Base-by-base conservation (phyloP, 2,113 vertebrate genomes). In the Puffinus mauretanicus region DNA sequence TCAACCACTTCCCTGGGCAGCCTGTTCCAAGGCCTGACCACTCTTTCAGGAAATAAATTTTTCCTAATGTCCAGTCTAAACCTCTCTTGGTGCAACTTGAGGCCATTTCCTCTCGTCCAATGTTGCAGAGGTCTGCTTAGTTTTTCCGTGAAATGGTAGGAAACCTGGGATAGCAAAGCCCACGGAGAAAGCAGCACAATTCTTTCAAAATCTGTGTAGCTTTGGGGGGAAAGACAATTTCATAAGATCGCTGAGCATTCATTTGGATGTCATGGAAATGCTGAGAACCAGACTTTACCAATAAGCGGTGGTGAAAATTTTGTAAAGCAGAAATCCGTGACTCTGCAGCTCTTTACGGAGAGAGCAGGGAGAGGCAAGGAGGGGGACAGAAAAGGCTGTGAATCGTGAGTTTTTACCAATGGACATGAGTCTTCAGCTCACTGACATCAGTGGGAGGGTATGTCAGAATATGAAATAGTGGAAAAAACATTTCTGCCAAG, bases 361-460 rank as follows among this genome's bases (percentile, higher is more conserved):
- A 32, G 6, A 60, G 24, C 18, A 52, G 29, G 32, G 34, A 94
- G 46, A 79, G n/a, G 17, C 42, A 65, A 52, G 26, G 25, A 69
- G 67, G 58, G 20, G 26, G 16, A 38, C 32, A 64, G 32, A 49
- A 70, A 24, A 5, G 8, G 2, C 30, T n/a, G 1, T 1, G 17
- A 22, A 5, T 11, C 0, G 0, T 21, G 44, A 27, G 4, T 7
- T 78, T 80, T 82, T 51, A 25, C 4, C 25, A 54, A 10, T 1
- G 16, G 22, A 25, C 14, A 5, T 2, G 8, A 70, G 25, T 26
- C 25, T 85, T 30, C 47, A 60, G 18, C 55, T 87, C 30, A 51
- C 4, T 9, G 34, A 40, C 14, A 26, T 49, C 21, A 42, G 15
- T 11, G 10, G 29, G 17, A 67, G 32, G 7, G n/a, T 30, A 25